Evolutionary conservation across 2,888 invertebrate genomes (phyloP), one percentile per base, ranked within the genome.

Genomic region (Drosophila cognata): DNA sequence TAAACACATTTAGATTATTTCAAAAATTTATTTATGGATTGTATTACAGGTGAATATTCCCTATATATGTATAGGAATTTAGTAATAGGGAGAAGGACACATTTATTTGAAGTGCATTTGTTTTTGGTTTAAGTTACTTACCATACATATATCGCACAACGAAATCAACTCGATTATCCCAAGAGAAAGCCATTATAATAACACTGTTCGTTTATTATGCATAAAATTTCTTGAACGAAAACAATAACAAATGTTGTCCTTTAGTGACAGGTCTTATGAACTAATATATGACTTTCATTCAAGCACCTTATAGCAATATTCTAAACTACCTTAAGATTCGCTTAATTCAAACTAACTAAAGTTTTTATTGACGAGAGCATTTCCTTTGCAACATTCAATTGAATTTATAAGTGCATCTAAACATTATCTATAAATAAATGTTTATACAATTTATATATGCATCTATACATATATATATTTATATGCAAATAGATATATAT

Each of bases 81-180:
- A 56, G 25, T 56, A 56, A n/a, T 13, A 28, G 18, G 36, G 18
- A 35, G 11, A 56, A 56, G 55, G 55, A 56, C 55, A 56, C 28
- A 25, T 18, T 7, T 28, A 55, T 36, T 11, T 55, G 53, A 28
- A 13, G 46, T 31, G 3, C 21, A 28, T 35, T 35, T 18, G 16
- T 36, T 31, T 25, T 7, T 29, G 43, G 21, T 60, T 52, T 13
- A 16, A 35, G 4, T 28, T 70, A 92, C 93, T 95, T 94, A 97
- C 97, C 97, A 92, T 97, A 97, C 89, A 97, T 95, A 93, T 96
- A 96, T 92, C 95, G 95, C 84, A 97, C 96, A 91, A 97, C 96
- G 93, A 97, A 97, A 91, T 95, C 95, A 79, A 97, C 97, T 92
- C 97, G 95, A 93, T 96, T 97, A 92, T 97, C 96, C 97, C 97